Evolutionary conservation across 2,113 vertebrate species (phyloP).

Genomic region (Pampusana beccarii): DNA sequence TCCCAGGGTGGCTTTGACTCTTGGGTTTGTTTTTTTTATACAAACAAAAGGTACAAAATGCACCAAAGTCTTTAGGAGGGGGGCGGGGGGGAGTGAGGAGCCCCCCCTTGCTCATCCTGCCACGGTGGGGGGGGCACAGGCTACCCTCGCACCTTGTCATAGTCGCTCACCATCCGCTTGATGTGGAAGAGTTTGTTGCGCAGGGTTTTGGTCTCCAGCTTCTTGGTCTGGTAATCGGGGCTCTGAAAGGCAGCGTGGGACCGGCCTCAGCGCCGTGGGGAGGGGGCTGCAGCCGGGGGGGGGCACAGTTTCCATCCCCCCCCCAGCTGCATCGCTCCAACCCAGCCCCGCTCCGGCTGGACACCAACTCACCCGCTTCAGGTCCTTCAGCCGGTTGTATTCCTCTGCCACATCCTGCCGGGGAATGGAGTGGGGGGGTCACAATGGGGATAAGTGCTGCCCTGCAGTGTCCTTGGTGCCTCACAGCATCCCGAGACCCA

Average conservation of each 20-base stretch:
- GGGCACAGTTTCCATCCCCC: neutral
- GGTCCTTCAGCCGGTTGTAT: conserved; percentile 83
- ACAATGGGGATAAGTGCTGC: neutral
- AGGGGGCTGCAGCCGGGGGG: neutral
- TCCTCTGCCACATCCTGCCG: conserved; percentile 81
- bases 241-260: conserved; percentile 53
- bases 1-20: neutral
- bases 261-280: neutral
- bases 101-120: neutral
- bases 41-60: neutral
- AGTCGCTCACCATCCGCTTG: conserved; percentile 83
- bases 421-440: neutral
- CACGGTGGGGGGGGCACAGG: accelerated
- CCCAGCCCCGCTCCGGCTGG: neutral
- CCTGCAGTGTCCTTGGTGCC: neutral
- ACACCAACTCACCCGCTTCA: conserved; percentile 76
- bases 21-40: neutral
- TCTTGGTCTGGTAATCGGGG: conserved; percentile 80
- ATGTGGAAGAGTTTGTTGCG: conserved; percentile 85
- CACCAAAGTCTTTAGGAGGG: neutral
- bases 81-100: neutral
- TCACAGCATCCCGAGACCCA: too few species aligned
- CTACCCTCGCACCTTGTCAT: conserved; percentile 77
- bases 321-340: too few species aligned
- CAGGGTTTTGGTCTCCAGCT: conserved; percentile 74